These are phyloP conservation scores for Styela clava DNA, from an alignment of 23 tunicate genomes.

Conservation along the genomic window DNA sequence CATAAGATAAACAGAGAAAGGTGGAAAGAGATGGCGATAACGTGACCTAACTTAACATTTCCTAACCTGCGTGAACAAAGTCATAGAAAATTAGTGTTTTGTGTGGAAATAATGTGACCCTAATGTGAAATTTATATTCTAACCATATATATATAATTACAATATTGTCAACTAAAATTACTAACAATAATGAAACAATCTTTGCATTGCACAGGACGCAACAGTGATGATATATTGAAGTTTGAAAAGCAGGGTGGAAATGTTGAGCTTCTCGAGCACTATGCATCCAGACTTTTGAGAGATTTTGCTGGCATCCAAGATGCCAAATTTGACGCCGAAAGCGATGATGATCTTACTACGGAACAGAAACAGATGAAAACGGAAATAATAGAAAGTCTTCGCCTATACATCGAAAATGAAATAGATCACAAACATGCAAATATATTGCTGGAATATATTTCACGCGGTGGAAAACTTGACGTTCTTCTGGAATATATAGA, in stretches of 20 bases:
- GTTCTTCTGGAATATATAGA: constrained; percentile 3
- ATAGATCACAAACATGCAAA: constrained; percentile 19
- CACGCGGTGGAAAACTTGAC: constrained; percentile 16
- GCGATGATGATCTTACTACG: background rate
- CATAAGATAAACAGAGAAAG: too few relatives aligned
- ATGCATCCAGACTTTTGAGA: constrained; percentile 1
- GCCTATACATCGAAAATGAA: constrained; percentile 10
- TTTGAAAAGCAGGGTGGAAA: constrained; percentile 69
- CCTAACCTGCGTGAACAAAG: too few relatives aligned
- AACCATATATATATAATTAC: too few relatives aligned
- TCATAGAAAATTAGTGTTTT: too few relatives aligned
- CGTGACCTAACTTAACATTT: too few relatives aligned
- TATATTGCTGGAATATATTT: constrained; percentile 14
- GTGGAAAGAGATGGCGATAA: too few relatives aligned
- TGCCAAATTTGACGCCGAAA: background rate
- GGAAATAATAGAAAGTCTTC: background rate
- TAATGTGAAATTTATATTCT: too few relatives aligned
- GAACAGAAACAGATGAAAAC: constrained; percentile 8
- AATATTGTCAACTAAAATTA: too few relatives aligned
- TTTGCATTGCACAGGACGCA: constrained; percentile 25
- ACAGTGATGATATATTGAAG: constrained; percentile 20
- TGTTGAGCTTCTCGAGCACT: constrained; percentile 59
- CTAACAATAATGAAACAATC: too few relatives aligned
- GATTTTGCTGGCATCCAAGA: background rate
- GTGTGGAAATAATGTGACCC: too few relatives aligned